Evolutionary conservation across 1,140 invertebrate species (phyloP).

Genomic region (Zaprionus lachaisei): DNA sequence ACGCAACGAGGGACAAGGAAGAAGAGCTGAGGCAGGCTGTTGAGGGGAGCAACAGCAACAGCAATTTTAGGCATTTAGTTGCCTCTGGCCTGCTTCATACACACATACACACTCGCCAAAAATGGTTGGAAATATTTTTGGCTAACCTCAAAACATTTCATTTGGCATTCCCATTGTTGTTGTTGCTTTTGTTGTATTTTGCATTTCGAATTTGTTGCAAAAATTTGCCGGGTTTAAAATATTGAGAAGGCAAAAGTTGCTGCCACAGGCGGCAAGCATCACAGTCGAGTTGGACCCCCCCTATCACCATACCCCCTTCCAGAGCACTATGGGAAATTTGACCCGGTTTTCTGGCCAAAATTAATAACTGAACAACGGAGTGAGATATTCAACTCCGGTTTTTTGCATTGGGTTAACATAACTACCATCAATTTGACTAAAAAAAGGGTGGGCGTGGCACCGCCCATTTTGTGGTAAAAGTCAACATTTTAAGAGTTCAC

Average conservation of each 20-base stretch:
- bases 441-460: too few species aligned
- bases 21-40: not conserved
- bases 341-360: too few species aligned
- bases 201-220: conserved; percentile 73
- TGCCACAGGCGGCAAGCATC: conserved; percentile 34
- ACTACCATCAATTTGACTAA: too few species aligned
- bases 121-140: conserved; percentile 70
- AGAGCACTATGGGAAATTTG: not conserved
- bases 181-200: conserved; percentile 49
- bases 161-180: conserved; percentile 56
- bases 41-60: conserved; percentile 13
- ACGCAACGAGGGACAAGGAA: not conserved
- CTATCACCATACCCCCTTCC: not conserved
- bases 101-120: conserved; percentile 39
- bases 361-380: too few species aligned
- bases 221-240: conserved; percentile 74
- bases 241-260: conserved; percentile 65
- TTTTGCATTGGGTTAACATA: too few species aligned
- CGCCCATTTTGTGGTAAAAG: too few species aligned
- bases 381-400: too few species aligned
- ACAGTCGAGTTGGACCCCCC: not conserved
- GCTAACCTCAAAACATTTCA: conserved; percentile 78
- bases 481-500: too few species aligned
- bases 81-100: conserved; percentile 33
- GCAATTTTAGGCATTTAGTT: conserved; percentile 61